phyloP scores from a whole-genome alignment of 1,140 invertebrate genomes.

The honey bee (Apis mellifera) region DNA sequence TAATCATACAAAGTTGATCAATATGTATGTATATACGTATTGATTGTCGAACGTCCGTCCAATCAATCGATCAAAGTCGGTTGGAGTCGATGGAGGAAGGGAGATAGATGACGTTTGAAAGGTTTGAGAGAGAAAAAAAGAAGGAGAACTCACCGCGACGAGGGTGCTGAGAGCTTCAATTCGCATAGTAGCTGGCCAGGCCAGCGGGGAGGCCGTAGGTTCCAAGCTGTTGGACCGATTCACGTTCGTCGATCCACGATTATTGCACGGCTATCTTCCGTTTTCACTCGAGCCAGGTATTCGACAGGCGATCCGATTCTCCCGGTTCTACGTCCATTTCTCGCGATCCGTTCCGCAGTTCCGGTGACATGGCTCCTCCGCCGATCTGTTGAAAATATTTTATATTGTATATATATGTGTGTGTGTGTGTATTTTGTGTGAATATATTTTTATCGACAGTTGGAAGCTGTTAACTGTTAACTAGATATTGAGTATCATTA shows the following conservation, averaged over 20 bases:
- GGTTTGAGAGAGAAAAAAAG: neutral
- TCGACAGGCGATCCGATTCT: slow-evolving; percentile 63
- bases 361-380: slow-evolving; percentile 69
- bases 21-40: too few species aligned
- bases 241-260: slow-evolving; percentile 71
- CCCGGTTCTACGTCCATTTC: slow-evolving; percentile 70
- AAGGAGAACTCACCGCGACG: slow-evolving; percentile 76
- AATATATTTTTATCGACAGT: too few species aligned
- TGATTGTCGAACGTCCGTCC: neutral
- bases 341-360: slow-evolving; percentile 63
- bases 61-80: neutral
- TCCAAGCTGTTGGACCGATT: slow-evolving; percentile 73
- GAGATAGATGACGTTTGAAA: neutral
- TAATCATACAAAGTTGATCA: too few species aligned
- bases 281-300: slow-evolving; percentile 46
- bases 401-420: neutral
- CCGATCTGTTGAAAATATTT: slow-evolving; percentile 44
- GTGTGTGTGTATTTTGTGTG: too few species aligned
- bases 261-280: slow-evolving; percentile 37
- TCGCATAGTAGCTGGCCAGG: slow-evolving; percentile 82
- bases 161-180: slow-evolving; percentile 80
- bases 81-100: neutral
- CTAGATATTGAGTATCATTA: too few species aligned
- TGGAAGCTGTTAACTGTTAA: too few species aligned
- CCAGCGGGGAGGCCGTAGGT: slow-evolving; percentile 79